Evolutionary conservation across 2,113 vertebrate species (phyloP), one percentile per base, ranked within the genome.

Genomic region (Calypte anna): DNA sequence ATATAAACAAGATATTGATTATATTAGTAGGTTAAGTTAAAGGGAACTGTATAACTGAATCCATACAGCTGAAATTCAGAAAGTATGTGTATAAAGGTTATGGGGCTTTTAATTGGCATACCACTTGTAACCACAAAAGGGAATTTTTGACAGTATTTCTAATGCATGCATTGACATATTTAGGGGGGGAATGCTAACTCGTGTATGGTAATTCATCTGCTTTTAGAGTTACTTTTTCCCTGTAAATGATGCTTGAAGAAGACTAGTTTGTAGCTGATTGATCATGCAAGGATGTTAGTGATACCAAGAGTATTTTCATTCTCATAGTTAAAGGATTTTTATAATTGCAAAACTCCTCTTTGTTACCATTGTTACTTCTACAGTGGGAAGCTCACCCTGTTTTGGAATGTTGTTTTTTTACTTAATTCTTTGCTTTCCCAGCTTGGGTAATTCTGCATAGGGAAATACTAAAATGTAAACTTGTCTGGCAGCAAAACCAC

Each of bases 221-320:
- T 82, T 91, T 76, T 66, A 72, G 59, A 89, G 38, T 46, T 90
- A 44, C 30, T 75, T 84, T 82, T 27, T 91, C 55, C n/a, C 46
- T 69, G 24, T 76, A 86, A 86, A 76, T 4, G 51, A 62, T 66
- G 25, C 12, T 62, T 91, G 87, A 69, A 91, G 63, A 73, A 51
- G 9, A 28, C 21, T 84, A 66, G 18, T 24, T 93, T 92, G 30
- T 40, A 89, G n/a, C 53, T 82, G 24, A 88, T 91, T 94, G 66
- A 62, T 61, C 58, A 62, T 62, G 14, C 73, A 91, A 87, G 57
- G 69, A 22, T 78, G 36, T 82, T 88, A 93, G 77, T 0, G 10
- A 89, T 83, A 93, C 77, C 83, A 72, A 61, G 77, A 92, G 67
- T 82, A 89, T 92, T 84, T 91, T 89, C 30, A 40, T 90, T 90